These are phyloP conservation scores for Geococcyx californianus DNA, from an alignment of 2,113 vertebrate species.

Conservation along the genomic window DNA sequence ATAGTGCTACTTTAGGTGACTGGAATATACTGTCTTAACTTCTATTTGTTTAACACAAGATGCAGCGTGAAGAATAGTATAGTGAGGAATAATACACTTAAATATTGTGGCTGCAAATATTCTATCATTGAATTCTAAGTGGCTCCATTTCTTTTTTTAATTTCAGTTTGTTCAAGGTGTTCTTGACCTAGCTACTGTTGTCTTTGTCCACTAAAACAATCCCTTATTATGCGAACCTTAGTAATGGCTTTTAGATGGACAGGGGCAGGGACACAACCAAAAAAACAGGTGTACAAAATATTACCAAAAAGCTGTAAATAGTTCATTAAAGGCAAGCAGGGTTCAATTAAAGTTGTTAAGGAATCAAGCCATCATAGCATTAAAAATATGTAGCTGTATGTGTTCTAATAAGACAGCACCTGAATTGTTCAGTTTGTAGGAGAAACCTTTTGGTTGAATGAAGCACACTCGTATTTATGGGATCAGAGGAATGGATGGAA, in stretches of 20 bases:
- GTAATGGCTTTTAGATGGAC: background rate
- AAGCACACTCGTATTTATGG: background rate
- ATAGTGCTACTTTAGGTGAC: background rate
- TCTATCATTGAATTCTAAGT: background rate
- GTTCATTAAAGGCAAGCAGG: background rate
- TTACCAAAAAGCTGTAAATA: background rate
- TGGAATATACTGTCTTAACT: background rate
- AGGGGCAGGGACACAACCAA: background rate
- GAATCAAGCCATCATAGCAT: background rate
- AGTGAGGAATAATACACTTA: background rate
- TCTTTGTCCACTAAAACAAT: background rate
- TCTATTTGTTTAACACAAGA: background rate
- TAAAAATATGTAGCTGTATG: background rate
- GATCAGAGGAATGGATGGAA: background rate
- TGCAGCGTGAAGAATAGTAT: background rate
- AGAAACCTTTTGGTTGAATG: background rate
- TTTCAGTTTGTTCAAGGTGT: background rate
- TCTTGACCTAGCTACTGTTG: background rate
- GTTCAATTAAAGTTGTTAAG: background rate
- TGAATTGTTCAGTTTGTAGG: fast-evolving
- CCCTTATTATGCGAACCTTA: background rate
- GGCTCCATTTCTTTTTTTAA: background rate
- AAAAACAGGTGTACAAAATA: background rate
- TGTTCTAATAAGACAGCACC: background rate
- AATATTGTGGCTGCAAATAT: background rate